phyloP scores from a whole-genome alignment of 2,888 invertebrate genomes.

The Melangyna quadrimaculata region DNA sequence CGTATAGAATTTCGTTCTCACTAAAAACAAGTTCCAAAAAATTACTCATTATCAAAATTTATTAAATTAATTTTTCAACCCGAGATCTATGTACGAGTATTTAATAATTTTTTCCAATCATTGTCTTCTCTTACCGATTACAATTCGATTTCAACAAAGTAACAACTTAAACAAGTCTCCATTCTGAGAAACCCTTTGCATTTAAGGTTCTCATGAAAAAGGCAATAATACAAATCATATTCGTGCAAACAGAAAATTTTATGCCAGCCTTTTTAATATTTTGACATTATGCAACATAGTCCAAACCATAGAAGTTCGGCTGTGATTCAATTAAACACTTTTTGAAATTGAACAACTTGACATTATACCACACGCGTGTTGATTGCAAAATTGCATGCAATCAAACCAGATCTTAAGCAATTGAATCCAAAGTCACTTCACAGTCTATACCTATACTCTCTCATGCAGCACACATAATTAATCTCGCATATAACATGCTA shows the following conservation, averaged over 20 bases:
- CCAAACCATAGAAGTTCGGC: not conserved
- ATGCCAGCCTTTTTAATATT: not conserved
- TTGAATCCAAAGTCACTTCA: conserved; percentile 42
- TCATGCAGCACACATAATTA: not conserved
- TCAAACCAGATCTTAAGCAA: conserved; percentile 7
- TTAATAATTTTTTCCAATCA: no score
- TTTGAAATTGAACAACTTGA: conserved; percentile 48
- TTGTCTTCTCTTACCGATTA: no score
- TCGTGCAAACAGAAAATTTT: not conserved
- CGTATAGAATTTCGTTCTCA: no score
- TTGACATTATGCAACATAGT: not conserved
- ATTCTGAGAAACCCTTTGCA: no score
- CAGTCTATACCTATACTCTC: not conserved
- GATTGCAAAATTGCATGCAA: not conserved
- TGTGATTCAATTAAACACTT: not conserved
- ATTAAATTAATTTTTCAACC: no score
- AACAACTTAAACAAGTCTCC: no score
- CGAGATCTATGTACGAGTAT: no score
- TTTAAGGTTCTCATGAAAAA: not conserved
- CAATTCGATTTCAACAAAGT: no score
- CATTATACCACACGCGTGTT: conserved; percentile 27
- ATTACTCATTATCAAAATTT: no score
- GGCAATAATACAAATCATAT: not conserved
- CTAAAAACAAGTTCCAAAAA: no score
- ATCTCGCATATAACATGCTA: not conserved